Base-by-base conservation (phyloP, 92 coral and sea anemone genomes). In the Muricea muricata region DNA sequence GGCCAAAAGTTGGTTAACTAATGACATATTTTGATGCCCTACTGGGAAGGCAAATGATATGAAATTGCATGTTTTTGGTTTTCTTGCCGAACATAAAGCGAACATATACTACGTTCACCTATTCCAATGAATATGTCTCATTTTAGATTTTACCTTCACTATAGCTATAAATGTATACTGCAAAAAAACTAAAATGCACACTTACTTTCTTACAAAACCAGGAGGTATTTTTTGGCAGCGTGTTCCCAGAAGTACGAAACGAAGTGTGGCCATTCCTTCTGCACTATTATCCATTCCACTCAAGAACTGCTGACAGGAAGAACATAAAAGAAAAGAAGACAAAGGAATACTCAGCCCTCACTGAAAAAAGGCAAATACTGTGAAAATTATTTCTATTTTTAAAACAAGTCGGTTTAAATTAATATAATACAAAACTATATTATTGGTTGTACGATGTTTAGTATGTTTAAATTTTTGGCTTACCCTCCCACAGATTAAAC, bases 211-310 rank as follows among this genome's bases (percentile, higher is more conserved):
- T 29, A 37, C 28, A 18, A 46, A 34, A 12, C 11, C 66, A 97
- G 99, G 99, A 97, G 50, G 93, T 93, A 42, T 97, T 97, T 60
- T 97, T 97, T 94, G 99, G 98, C 81, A 97, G 98, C 13, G 85
- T 97, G 25, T 92, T 97, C 48, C 99, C 99, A 40, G 99, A 97
- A 75, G 99, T 97, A 0, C 90, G 99, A 50, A 88, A 89, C 74
- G 99, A 97, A 65, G 98, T 96, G 6, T 97, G 99, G 99, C 83
- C 90, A 77, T 97, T 92, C 79, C 58, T 97, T 75, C 66, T 97
- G 83, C 91, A 83, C 20, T 94, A 97, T 75, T 90, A 90, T 41
- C 87, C 93, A 45, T 93, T 90, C 76, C 88, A 84, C 80, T 92
- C 99, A 13, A 92, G 93, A 33, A 35, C 42, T 69, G 72, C 85